These are phyloP conservation scores for Herminia tarsipennalis DNA, from an alignment of 2,888 invertebrate species.

Conservation along the genomic window DNA sequence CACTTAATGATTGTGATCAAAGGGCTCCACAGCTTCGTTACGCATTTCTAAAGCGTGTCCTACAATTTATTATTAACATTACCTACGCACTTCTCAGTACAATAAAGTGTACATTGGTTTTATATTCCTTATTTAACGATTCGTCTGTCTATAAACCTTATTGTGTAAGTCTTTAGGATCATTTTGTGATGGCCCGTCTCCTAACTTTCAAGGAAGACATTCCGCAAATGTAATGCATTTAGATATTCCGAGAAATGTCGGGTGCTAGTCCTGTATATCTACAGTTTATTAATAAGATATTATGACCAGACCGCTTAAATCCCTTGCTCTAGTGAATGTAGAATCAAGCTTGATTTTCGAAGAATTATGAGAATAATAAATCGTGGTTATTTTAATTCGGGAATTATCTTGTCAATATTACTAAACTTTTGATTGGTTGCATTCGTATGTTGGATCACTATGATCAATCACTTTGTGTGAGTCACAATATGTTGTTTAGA, in stretches of 20 bases:
- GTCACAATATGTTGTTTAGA: no score
- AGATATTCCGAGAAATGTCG: constrained; percentile 64
- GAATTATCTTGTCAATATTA: no score
- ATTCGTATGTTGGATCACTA: no score
- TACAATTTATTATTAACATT: constrained; percentile 55
- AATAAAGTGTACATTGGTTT: constrained; percentile 46
- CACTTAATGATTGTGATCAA: constrained; percentile 17
- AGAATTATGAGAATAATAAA: not conserved
- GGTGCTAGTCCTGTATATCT: constrained; percentile 44
- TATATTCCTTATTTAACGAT: constrained; percentile 43
- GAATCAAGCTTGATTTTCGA: constrained; percentile 10
- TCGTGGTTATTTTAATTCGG: no score
- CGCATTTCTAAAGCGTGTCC: constrained; percentile 40
- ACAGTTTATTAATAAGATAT: constrained; percentile 37
- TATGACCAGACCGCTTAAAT: constrained; percentile 24
- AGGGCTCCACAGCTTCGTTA: constrained; percentile 14
- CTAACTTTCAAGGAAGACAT: constrained; percentile 64
- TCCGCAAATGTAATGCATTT: constrained; percentile 56
- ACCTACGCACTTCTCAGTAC: constrained; percentile 50
- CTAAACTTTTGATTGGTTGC: no score
- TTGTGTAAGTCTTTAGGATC: constrained; percentile 6
- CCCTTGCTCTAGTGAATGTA: constrained; percentile 19
- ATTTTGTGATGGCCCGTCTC: constrained; percentile 20
- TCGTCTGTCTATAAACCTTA: constrained; percentile 12
- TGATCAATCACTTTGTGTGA: no score